Evolutionary conservation across 2,797 vertebrate species (phyloP).

Genomic region (Onychomys torridus): DNA sequence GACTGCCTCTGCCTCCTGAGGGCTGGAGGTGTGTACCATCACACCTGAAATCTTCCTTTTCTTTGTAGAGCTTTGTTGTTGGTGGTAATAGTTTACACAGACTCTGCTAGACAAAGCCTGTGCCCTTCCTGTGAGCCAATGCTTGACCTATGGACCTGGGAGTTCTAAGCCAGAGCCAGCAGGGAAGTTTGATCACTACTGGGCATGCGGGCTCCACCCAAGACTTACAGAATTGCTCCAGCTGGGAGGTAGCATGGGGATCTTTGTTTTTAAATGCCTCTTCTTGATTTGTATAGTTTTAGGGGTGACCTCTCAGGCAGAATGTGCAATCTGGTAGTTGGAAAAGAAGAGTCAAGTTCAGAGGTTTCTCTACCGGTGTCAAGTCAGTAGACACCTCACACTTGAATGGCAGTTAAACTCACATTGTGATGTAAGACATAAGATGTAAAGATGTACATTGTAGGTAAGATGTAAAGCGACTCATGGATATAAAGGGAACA

Average conservation of each 20-base stretch:
- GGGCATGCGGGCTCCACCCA: background rate
- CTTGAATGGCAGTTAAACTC: background rate
- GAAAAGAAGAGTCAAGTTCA: constrained; percentile 9
- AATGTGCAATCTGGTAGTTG: background rate
- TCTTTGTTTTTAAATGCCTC: background rate
- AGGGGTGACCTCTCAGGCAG: background rate
- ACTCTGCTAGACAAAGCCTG: background rate
- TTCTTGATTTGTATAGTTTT: background rate
- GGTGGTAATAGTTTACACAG: background rate
- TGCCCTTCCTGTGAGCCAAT: background rate
- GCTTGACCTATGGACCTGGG: background rate
- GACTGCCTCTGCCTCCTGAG: background rate
- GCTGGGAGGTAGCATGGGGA: background rate
- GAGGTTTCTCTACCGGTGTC: background rate
- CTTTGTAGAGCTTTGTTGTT: background rate
- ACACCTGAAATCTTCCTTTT: background rate
- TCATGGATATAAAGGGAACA: constrained; percentile 13
- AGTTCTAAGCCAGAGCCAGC: background rate
- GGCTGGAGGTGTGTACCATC: background rate
- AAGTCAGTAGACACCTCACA: background rate
- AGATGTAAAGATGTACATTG: background rate
- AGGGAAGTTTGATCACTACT: background rate
- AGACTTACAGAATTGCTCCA: background rate
- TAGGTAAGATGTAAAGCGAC: background rate
- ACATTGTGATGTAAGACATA: background rate